Evolutionary conservation across 1,140 invertebrate genomes (phyloP), one percentile per base, ranked within the genome.

Genomic region (Pogonognathellus flavescens): DNA sequence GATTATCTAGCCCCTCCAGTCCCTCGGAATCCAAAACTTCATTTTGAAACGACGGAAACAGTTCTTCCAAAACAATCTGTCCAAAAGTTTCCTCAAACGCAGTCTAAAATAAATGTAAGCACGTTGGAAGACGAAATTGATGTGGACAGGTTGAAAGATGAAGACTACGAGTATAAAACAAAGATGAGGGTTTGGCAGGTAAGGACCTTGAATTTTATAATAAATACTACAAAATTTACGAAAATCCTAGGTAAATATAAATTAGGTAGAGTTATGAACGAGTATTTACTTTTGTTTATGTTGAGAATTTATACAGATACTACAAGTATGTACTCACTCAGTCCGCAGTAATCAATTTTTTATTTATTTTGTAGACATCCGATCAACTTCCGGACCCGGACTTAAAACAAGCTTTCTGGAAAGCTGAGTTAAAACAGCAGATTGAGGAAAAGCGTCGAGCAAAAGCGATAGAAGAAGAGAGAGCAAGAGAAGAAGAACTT

Each of bases 301-400:
- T n/a, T n/a, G n/a, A n/a, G n/a, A n/a, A n/a, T n/a, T n/a, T n/a
- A n/a, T n/a, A n/a, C n/a, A n/a, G n/a, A n/a, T n/a, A n/a, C n/a
- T n/a, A n/a, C n/a, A n/a, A n/a, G n/a, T n/a, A n/a, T n/a, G n/a
- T n/a, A n/a, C n/a, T n/a, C n/a, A n/a, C n/a, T n/a, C n/a, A n/a
- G n/a, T n/a, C n/a, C n/a, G n/a, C n/a, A n/a, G n/a, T n/a, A n/a
- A n/a, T n/a, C n/a, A n/a, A n/a, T n/a, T n/a, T 57, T 1, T 49
- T 52, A 14, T 80, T 80, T 80, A 25, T 13, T 41, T 13, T 60
- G 10, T 18, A 86, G 85, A 86, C 85, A 70, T 86, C 85, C 11
- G 85, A 86, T 25, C 80, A 86, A 20, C 85, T 86, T 14, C 80
- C 80, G 14, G 85, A 86, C 20, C 81, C 85, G 6, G 85, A 57